phyloP scores from a whole-genome alignment of 2,888 invertebrate genomes.

The Cataglyphis albicans region DNA sequence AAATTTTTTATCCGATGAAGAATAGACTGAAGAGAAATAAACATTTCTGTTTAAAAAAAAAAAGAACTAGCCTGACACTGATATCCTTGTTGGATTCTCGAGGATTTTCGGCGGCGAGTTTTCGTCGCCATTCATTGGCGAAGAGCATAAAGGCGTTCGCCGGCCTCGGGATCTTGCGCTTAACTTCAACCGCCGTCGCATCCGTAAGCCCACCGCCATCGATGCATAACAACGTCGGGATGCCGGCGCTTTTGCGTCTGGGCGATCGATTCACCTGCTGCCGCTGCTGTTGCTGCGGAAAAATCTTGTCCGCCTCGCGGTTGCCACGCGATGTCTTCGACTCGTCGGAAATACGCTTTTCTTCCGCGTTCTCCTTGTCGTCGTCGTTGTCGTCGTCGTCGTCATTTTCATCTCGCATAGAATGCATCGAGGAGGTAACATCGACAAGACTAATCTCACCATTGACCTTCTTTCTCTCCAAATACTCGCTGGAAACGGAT shows the following conservation, averaged over 20 bases:
- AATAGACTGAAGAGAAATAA: neutral
- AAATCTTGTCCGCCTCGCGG: slow-evolving; percentile 66
- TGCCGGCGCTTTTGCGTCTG: slow-evolving; percentile 57
- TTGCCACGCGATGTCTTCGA: slow-evolving; percentile 67
- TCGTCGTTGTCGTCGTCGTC: slow-evolving; percentile 55
- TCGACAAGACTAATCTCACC: neutral
- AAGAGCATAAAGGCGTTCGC: slow-evolving; percentile 90
- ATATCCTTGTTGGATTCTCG: slow-evolving; percentile 89
- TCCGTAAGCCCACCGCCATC: slow-evolving; percentile 62
- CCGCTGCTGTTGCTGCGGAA: slow-evolving; percentile 65
- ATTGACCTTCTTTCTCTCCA: slow-evolving; percentile 15
- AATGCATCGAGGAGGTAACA: neutral
- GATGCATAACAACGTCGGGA: slow-evolving; percentile 66
- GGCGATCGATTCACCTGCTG: slow-evolving; percentile 63
- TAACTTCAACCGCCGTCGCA: slow-evolving; percentile 64
- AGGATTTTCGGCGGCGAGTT: slow-evolving; percentile 87
- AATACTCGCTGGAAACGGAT: neutral
- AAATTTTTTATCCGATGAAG: neutral
- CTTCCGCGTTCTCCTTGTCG: slow-evolving; percentile 63
- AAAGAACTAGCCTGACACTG: slow-evolving; percentile 86
- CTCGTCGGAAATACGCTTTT: slow-evolving; percentile 75
- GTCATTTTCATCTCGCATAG: slow-evolving; percentile 12
- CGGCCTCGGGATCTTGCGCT: slow-evolving; percentile 88
- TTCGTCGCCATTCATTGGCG: slow-evolving; percentile 88
- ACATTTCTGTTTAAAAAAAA: neutral